Percentiles rank a stretch among this genome's conserved stretches.
These are phyloP conservation scores for Lepas anatifera DNA, from an alignment of 2,888 invertebrate species.

Conservation along the genomic window DNA sequence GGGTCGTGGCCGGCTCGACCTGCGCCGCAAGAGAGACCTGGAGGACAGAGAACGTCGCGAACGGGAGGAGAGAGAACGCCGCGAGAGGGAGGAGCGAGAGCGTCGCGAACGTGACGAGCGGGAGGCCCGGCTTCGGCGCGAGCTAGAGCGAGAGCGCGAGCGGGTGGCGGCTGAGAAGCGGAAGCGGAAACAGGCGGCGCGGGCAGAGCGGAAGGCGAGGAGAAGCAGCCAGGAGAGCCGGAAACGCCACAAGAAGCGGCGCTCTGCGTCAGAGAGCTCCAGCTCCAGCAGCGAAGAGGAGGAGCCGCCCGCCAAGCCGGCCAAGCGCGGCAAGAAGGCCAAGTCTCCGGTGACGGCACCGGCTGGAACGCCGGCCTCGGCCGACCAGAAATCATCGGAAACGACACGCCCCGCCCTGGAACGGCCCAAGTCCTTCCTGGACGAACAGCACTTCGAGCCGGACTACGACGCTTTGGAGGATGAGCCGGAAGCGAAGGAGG, in stretches of 20 bases:
- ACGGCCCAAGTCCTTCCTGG: background rate
- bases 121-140: background rate
- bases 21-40: too few species aligned
- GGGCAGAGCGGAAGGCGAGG: too few species aligned
- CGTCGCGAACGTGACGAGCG: background rate
- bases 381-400: background rate
- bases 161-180: background rate
- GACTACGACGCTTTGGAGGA: conserved; percentile 1
- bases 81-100: background rate
- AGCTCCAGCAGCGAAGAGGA: background rate
- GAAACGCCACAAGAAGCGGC: background rate
- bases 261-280: background rate
- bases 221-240: background rate
- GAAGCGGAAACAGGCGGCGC: background rate
- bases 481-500: background rate
- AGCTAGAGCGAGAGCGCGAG: background rate
- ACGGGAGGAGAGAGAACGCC: background rate
- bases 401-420: background rate
- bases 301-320: background rate
- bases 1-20: too few species aligned
- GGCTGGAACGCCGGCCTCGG: background rate
- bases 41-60: too few species aligned
- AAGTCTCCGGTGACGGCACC: background rate
- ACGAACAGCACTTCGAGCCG: conserved; percentile 11
- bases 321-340: background rate